phyloP scores from a whole-genome alignment of 2,797 vertebrate genomes.

The Siniperca undulata region DNA sequence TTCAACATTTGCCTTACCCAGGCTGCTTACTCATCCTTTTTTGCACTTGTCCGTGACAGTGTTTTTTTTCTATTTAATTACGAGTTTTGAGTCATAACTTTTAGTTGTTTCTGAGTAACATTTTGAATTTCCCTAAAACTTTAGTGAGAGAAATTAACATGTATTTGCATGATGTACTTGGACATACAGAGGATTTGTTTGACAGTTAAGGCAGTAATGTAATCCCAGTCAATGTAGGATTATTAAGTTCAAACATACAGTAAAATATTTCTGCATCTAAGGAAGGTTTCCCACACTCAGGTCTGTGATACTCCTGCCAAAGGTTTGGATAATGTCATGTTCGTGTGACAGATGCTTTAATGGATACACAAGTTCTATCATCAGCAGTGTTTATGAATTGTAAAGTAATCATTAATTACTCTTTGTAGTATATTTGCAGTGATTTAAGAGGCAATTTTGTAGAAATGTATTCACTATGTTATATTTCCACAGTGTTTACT shows the following conservation, averaged over 20 bases:
- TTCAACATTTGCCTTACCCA: constrained; percentile 4
- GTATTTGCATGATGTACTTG: background rate
- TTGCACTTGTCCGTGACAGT: background rate
- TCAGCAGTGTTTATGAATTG: constrained; percentile 17
- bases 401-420: constrained; percentile 9
- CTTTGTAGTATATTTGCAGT: constrained; percentile 2
- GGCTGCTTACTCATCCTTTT: constrained; percentile 36
- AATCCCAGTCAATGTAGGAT: background rate
- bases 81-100: constrained; percentile 32
- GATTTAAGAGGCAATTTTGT: constrained; percentile 1
- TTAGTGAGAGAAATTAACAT: background rate
- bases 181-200: background rate
- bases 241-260: background rate
- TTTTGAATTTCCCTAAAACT: constrained; percentile 13
- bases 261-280: background rate
- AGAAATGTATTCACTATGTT: background rate
- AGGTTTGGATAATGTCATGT: constrained; percentile 2
- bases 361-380: background rate
- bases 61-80: constrained; percentile 33
- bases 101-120: constrained; percentile 15
- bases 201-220: background rate
- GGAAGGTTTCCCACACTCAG: background rate
- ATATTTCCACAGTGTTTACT: background rate
- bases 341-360: constrained; percentile 8
- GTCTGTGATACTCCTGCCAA: constrained; percentile 9